Evolutionary conservation across 2,113 vertebrate genomes (phyloP), one percentile per base, ranked within the genome.

Genomic region (Bungarus multicinctus): DNA sequence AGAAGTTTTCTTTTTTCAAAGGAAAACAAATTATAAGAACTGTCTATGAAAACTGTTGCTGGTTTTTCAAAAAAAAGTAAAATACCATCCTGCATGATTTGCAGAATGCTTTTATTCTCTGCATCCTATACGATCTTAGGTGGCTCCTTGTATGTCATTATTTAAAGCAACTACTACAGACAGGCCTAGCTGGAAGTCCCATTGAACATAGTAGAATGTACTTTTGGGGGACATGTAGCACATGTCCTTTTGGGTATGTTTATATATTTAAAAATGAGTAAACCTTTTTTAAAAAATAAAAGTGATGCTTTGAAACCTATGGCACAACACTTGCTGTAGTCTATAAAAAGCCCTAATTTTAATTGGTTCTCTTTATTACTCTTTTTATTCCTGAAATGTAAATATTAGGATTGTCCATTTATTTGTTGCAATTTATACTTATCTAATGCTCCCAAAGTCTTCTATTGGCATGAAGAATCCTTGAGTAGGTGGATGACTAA

Each of bases 381-480:
- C 93, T 92, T 87, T 92, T 92, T 85, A 50, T 30, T 47, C 11
- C 23, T 88, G 39, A 74, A 91, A n/a, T 81, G 18, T 30, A 88
- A 1, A 91, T 30, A 88, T 91, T 85, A 69, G 50, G 12, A 74
- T 92, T 69, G 0, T 53, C 93, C 14, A 85, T 93, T 94, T 94
- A 12, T n/a, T 16, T 89, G 58, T 45, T 60, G 45, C 45, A 57
- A 30, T 23, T 58, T 30, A 53, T 81, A 81, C 30, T 34, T 88
- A n/a, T 27, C n/a, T 53, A 55, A 11, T 10, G 9, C 10, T 20
- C 50, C 87, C 52, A 88, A 88, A 88, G 8, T 53, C 25, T 43
- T 87, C 27, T 55, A 3, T 34, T 88, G 5, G n/a, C n/a, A 18
- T 34, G 27, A 55, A 54, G 30, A 88, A 55, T 88, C 52, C 30